These are phyloP conservation scores for Holocentrus rufus DNA, from an alignment of 2,797 vertebrate species.

Conservation along the genomic window DNA sequence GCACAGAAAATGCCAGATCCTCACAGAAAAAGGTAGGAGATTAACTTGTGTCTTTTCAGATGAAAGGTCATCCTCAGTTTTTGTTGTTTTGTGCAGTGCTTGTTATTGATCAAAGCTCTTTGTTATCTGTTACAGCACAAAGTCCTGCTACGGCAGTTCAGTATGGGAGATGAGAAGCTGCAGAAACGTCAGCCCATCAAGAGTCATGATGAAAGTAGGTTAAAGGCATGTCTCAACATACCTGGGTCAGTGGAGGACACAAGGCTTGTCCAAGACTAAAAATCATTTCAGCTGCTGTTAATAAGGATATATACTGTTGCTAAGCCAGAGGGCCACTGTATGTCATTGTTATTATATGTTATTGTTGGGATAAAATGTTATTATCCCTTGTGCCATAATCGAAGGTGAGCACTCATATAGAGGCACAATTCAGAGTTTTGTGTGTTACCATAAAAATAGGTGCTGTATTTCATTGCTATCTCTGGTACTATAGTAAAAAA, in stretches of 20 bases:
- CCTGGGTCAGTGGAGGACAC: not conserved
- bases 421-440: no score
- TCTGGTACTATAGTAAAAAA: no score
- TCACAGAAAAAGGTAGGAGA: conserved; percentile 90
- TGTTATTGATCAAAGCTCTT: conserved; percentile 7
- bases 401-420: no score
- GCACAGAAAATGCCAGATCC: conserved; percentile 89
- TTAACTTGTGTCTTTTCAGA: not conserved
- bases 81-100: not conserved
- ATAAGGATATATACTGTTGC: not conserved
- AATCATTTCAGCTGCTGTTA: not conserved
- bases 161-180: conserved; percentile 89
- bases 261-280: not conserved
- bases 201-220: conserved; percentile 93
- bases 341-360: no score
- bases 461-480: no score
- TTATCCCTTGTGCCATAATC: no score
- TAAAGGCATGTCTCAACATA: not conserved
- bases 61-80: not conserved
- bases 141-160: conserved; percentile 94
- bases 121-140: conserved; percentile 86
- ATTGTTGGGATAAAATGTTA: no score
- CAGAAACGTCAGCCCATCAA: conserved; percentile 93
- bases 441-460: no score
- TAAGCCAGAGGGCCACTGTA: not conserved